Conservation (phyloP, 1,140 invertebrate genomes). For the Drosophila simulans region DNA sequence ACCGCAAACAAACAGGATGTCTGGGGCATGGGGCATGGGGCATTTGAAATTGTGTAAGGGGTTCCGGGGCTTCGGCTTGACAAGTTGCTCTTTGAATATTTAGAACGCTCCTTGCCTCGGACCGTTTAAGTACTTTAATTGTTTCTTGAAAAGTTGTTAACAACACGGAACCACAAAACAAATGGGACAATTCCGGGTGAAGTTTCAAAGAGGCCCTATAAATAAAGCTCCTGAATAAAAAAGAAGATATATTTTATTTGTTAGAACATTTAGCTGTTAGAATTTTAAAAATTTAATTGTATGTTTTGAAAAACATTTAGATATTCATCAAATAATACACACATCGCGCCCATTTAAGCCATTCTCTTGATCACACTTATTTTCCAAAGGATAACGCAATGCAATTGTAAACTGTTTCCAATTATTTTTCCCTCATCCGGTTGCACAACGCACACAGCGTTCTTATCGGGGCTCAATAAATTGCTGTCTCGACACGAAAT, state of each 20-base stretch:
- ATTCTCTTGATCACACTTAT: not conserved
- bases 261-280: not conserved
- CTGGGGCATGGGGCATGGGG: not conserved
- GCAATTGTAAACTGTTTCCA: slow-evolving; percentile 45
- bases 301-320: no score
- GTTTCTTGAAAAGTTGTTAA: slow-evolving; percentile 54
- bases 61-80: slow-evolving; percentile 30
- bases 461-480: slow-evolving; percentile 57
- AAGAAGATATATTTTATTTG: not conserved
- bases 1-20: slow-evolving; percentile 71
- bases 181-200: not conserved
- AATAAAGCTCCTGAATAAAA: not conserved
- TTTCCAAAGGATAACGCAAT: slow-evolving; percentile 1
- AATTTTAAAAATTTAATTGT: no score
- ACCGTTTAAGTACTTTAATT: slow-evolving; percentile 69
- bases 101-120: slow-evolving; percentile 29
- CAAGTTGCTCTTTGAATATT: slow-evolving; percentile 75
- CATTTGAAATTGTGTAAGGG: not conserved
- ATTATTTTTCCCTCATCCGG: slow-evolving; percentile 32
- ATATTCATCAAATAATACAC: slow-evolving; percentile 5
- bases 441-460: not conserved
- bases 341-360: not conserved
- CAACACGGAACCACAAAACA: slow-evolving; percentile 11
- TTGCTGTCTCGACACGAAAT: slow-evolving; percentile 47
- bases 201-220: not conserved